phyloP scores from a whole-genome alignment of 2,113 vertebrate species.

The Notarius quadriscutis region DNA sequence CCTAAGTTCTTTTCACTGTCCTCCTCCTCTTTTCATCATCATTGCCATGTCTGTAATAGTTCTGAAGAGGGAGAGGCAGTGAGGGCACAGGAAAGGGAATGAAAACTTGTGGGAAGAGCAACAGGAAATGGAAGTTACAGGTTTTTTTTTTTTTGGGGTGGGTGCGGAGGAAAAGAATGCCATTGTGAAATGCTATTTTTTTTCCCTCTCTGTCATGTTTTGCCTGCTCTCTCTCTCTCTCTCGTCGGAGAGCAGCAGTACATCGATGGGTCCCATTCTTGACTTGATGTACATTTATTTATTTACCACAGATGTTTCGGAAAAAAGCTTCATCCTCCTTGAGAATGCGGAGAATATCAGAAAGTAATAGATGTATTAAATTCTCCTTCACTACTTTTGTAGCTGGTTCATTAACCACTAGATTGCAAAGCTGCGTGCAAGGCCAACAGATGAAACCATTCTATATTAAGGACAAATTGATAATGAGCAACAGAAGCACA shows the following conservation, averaged over 20 bases:
- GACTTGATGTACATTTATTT: conserved; percentile 55
- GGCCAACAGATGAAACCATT: conserved; percentile 62
- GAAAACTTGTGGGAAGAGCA: conserved; percentile 50
- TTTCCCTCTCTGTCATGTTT: conserved; percentile 30
- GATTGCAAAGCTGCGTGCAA: conserved; percentile 51
- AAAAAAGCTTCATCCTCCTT: conserved; percentile 79
- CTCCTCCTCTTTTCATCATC: conserved; percentile 33
- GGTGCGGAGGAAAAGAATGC: background rate
- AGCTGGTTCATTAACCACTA: conserved; percentile 48
- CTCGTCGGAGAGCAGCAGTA: conserved; percentile 42
- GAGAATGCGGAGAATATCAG: conserved; percentile 78
- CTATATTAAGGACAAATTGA: conserved; percentile 4
- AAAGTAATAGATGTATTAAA: conserved; percentile 74
- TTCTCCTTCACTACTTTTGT: conserved; percentile 60
- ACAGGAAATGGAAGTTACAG: conserved; percentile 58
- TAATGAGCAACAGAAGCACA: background rate
- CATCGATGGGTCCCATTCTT: conserved; percentile 44
- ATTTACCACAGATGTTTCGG: conserved; percentile 77
- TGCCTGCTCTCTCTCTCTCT: conserved; percentile 25
- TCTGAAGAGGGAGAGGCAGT: conserved; percentile 48
- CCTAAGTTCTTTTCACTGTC: conserved; percentile 28
- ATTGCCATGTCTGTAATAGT: conserved; percentile 30
- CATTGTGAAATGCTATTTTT: conserved; percentile 39
- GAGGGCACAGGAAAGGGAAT: conserved; percentile 31
- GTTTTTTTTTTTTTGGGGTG: conserved; percentile 42